Evolutionary conservation across 2,113 vertebrate species (phyloP).

Genomic region (Alouatta palliata): DNA sequence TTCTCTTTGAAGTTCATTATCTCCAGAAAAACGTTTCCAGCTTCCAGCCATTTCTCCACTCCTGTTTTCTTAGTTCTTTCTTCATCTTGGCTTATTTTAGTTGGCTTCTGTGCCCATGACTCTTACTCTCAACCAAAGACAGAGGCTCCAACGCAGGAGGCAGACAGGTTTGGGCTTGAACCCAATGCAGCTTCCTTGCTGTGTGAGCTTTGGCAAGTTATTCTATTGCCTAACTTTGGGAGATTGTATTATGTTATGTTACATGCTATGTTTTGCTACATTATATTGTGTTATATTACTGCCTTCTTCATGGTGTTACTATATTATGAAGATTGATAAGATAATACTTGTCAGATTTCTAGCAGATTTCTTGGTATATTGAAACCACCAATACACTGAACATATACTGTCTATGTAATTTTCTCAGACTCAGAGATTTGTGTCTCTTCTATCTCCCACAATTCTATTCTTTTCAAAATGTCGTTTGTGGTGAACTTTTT

Average conservation of each 20-base stretch:
- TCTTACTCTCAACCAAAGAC: background rate
- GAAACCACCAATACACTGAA: background rate
- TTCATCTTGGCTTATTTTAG: background rate
- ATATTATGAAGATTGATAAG: conserved; percentile 12
- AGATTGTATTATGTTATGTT: background rate
- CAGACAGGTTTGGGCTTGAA: background rate
- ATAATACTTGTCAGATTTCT: background rate
- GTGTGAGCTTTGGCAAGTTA: conserved; percentile 30
- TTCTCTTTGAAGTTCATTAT: conserved; percentile 1
- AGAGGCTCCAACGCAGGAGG: background rate
- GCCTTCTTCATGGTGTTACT: background rate
- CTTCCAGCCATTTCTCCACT: background rate
- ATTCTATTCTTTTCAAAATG: background rate
- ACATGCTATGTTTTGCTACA: background rate
- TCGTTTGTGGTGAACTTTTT: background rate
- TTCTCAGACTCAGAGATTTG: background rate
- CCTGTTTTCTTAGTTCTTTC: background rate
- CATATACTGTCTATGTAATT: background rate
- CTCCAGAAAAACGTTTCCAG: conserved; percentile 3
- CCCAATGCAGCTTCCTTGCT: background rate
- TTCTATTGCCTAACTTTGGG: conserved; percentile 6
- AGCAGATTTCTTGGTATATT: background rate
- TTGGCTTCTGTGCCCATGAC: background rate
- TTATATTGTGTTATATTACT: background rate
- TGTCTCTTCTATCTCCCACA: background rate